Evolutionary conservation across 2,888 invertebrate genomes (phyloP).

Genomic region (Drosophila limbata): DNA sequence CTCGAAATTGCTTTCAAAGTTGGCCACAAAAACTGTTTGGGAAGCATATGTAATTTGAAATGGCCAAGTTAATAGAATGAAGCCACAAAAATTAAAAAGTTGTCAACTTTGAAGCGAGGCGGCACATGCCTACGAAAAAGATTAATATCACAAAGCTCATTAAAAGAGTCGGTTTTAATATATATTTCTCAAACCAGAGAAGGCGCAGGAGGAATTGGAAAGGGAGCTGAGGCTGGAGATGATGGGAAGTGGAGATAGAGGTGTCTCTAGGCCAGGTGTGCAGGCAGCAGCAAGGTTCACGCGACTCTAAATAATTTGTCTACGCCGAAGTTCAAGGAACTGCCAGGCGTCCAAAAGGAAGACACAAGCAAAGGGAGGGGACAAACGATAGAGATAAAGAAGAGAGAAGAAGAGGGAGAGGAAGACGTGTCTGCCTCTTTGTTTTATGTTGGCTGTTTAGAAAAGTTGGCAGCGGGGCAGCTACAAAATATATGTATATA

Average conservation of each 20-base stretch:
- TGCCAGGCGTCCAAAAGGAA: conserved; percentile 12
- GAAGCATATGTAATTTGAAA: conserved; percentile 42
- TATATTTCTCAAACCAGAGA: conserved; percentile 21
- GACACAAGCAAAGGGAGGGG: background rate
- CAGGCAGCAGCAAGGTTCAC: conserved; percentile 47
- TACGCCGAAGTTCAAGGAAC: conserved; percentile 74
- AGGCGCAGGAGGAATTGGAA: background rate
- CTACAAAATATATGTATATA: conserved; percentile 8
- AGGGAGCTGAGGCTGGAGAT: background rate
- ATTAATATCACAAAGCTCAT: conserved; percentile 80
- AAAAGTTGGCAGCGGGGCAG: conserved; percentile 51
- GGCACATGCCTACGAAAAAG: conserved; percentile 60
- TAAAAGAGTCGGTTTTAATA: conserved; percentile 77
- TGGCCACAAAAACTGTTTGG: conserved; percentile 16
- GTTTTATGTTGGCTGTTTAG: conserved; percentile 57
- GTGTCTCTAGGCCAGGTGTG: conserved; percentile 25
- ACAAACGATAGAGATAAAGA: background rate
- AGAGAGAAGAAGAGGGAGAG: background rate
- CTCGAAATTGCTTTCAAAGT: conserved; percentile 48
- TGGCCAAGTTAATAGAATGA: conserved; percentile 50
- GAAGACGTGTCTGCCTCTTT: conserved; percentile 49
- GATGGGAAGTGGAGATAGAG: background rate
- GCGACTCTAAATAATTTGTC: conserved; percentile 72
- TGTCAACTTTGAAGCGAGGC: conserved; percentile 37
- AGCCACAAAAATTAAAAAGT: conserved; percentile 49